Evolutionary conservation across 2,888 invertebrate genomes (phyloP), one percentile per base, ranked within the genome.

Genomic region (Caenorhabditis doughertyi): DNA sequence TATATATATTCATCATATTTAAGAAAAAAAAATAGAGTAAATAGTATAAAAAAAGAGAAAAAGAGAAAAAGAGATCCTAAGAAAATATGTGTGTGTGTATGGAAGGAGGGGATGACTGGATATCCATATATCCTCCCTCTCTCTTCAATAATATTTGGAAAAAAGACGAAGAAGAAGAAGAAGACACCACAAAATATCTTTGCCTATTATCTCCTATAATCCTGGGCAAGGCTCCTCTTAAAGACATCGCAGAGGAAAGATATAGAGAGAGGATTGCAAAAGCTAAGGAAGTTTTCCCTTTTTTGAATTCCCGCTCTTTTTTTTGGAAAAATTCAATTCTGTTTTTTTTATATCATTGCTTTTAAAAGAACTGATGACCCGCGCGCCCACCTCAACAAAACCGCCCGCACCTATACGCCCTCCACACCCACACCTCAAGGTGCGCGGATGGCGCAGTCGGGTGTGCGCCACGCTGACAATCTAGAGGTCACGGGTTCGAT

Each of bases 151-250:
- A 11, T 27, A 29, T 55, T 27, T 11, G 39, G 60, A 39, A 60
- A n/a, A n/a, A n/a, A n/a, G n/a, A n/a, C n/a, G n/a, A 25, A 25
- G 25, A 42, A 64, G 21, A 49, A 21, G 29, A 18, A n/a, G 23
- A 18, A 64, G 25, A 49, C 2, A 47, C 42, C 58, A 39, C 39
- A 58, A 58, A 58, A 58, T 44, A 42, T n/a, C 32, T 49, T 47
- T 39, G 23, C 13, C 60, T 64, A 64, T 64, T 64, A 64, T 64
- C 64, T 64, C 47, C 21, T 64, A 64, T 64, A 64, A 64, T 64
- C 64, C 64, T 51, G 23, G 23, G n/a, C 3, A 44, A 16, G 23
- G 25, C 3, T 7, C 18, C 2, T 47, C 18, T 42, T 13, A 21
- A n/a, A n/a, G n/a, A n/a, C n/a, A n/a, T n/a, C n/a, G n/a, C n/a